Conservation (phyloP, 2,797 vertebrate genomes). For the Loris lydekkerianus region DNA sequence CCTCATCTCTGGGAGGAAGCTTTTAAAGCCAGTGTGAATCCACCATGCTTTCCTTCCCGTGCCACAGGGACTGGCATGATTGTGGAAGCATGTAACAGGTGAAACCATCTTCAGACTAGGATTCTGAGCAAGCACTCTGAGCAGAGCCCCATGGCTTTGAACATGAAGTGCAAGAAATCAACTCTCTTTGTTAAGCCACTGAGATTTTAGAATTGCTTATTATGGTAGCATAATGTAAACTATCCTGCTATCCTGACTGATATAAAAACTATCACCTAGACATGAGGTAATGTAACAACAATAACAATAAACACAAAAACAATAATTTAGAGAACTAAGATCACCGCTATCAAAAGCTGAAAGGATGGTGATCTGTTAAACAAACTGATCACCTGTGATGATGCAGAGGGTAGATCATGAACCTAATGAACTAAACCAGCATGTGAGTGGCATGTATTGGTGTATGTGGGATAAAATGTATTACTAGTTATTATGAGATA, state of each 20-base stretch:
- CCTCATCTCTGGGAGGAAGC: background rate
- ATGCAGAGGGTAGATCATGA: constrained; percentile 12
- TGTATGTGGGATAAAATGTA: constrained; percentile 29
- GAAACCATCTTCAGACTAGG: constrained; percentile 10
- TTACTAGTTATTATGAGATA: background rate
- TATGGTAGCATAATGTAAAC: background rate
- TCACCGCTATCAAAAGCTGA: background rate
- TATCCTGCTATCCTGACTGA: constrained; percentile 28
- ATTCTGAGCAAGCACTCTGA: background rate
- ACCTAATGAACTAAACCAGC: constrained; percentile 38
- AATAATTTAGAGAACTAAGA: background rate
- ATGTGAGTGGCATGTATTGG: constrained; percentile 3
- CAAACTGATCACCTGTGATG: background rate
- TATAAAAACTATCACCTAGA: constrained; percentile 26
- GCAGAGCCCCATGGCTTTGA: background rate
- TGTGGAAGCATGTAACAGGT: background rate
- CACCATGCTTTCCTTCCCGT: background rate
- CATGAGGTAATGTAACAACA: background rate
- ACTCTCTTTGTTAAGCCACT: background rate
- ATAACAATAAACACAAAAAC: background rate
- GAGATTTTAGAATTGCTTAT: constrained; percentile 55
- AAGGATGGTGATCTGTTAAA: constrained; percentile 11
- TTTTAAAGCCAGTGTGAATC: constrained; percentile 20
- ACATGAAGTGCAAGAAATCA: constrained; percentile 23
- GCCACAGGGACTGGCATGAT: background rate